Evolutionary conservation across 2,888 invertebrate species (phyloP).

Genomic region (Neoitamus cyanurus): DNA sequence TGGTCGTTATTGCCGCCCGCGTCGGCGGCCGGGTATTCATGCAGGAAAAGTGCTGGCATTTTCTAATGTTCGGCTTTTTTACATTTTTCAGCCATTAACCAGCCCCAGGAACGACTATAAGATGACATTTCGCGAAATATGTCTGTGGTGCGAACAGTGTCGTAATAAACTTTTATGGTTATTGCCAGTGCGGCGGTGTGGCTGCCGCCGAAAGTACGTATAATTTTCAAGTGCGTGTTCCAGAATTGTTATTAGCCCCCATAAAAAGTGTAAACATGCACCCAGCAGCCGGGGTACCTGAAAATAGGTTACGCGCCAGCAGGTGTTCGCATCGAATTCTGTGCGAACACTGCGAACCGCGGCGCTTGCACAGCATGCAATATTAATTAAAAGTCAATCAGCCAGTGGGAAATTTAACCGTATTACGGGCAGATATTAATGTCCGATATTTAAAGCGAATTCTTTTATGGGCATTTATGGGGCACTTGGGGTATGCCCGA

Average conservation of each 20-base stretch:
- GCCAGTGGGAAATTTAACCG: neutral
- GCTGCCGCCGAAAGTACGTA: slow-evolving; percentile 2
- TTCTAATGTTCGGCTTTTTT: slow-evolving; percentile 35
- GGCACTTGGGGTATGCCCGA: too few relatives aligned
- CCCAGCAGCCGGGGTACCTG: neutral
- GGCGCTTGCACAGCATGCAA: neutral
- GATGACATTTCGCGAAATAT: slow-evolving; percentile 43
- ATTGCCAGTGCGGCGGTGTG: neutral
- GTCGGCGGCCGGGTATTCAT: neutral
- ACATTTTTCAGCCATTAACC: slow-evolving; percentile 37
- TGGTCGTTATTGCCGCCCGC: slow-evolving; percentile 28
- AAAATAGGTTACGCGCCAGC: neutral
- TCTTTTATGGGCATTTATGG: too few relatives aligned
- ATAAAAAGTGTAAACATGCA: slow-evolving; percentile 41
- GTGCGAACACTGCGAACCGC: neutral
- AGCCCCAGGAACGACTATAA: slow-evolving; percentile 7
- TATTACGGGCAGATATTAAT: neutral
- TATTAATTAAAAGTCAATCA: neutral
- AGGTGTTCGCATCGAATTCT: neutral
- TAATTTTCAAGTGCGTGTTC: slow-evolving; percentile 37
- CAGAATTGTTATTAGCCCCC: slow-evolving; percentile 25
- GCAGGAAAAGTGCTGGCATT: slow-evolving; percentile 14
- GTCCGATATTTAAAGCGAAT: neutral
- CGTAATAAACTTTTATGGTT: slow-evolving; percentile 44
- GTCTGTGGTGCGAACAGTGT: slow-evolving; percentile 37